Conservation (phyloP, 1,140 invertebrate species). For the Drosophila ironensis region DNA sequence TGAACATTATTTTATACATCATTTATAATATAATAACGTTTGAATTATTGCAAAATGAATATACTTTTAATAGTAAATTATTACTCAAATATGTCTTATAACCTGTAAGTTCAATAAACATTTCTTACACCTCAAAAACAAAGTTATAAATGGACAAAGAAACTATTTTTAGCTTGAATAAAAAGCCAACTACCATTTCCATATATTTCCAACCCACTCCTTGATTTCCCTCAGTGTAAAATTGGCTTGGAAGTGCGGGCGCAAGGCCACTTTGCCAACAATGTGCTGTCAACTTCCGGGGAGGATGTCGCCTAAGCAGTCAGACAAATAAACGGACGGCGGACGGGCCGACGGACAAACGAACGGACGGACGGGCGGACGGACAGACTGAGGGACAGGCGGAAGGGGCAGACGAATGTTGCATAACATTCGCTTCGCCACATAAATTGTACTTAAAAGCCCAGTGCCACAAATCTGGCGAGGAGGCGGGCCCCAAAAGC, state of each 20-base stretch:
- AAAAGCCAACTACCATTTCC: no score
- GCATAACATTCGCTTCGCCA: conserved; percentile 78
- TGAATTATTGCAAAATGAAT: no score
- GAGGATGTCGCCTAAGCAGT: conserved; percentile 75
- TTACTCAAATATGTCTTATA: no score
- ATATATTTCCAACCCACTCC: no score
- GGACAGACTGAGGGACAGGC: conserved; percentile 18
- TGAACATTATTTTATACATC: no score
- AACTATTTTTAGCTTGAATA: no score
- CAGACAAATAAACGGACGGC: conserved; percentile 71
- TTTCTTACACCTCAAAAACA: no score
- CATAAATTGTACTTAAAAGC: conserved; percentile 81
- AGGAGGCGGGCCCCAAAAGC: conserved; percentile 20
- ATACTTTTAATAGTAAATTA: no score
- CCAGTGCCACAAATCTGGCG: conserved; percentile 66
- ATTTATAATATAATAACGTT: no score
- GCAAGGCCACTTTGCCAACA: conserved; percentile 79
- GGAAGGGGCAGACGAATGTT: conserved; percentile 48
- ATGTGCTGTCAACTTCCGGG: conserved; percentile 79
- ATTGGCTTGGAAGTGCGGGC: conserved; percentile 45
- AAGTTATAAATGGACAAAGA: no score
- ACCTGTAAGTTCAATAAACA: no score
- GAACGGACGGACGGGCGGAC: conserved; percentile 7
- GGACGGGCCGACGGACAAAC: conserved; percentile 17
- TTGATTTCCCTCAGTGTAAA: not conserved